Conservation (phyloP, 2,113 vertebrate genomes). For the Gasterosteus nipponicus region DNA sequence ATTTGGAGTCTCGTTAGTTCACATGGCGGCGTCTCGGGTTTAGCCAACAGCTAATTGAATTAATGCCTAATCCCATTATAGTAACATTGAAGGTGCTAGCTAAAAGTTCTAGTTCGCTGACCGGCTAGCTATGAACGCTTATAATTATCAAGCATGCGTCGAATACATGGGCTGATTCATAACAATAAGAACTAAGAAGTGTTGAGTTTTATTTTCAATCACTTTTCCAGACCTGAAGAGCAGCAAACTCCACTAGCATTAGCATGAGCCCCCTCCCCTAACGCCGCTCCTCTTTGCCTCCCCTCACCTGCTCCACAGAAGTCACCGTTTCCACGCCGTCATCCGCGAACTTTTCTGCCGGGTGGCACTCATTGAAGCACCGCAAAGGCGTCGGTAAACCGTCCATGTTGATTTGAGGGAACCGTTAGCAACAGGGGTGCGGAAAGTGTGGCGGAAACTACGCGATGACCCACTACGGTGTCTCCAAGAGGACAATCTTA, state of each 20-base stretch:
- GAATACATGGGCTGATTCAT: neutral
- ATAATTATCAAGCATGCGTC: neutral
- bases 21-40: neutral
- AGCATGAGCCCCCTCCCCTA: conserved; percentile 24
- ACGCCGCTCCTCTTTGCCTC: conserved; percentile 41
- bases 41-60: conserved; percentile 17
- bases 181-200: no score
- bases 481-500: conserved; percentile 40
- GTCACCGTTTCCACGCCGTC: conserved; percentile 80
- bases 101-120: conserved; percentile 7
- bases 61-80: conserved; percentile 59
- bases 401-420: conserved; percentile 64
- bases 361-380: conserved; percentile 74
- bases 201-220: neutral
- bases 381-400: conserved; percentile 60
- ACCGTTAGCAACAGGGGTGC: no score
- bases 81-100: conserved; percentile 24
- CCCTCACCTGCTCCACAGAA: conserved; percentile 82
- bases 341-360: conserved; percentile 73
- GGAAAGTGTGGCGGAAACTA: conserved; percentile 37
- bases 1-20: neutral
- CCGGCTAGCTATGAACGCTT: neutral
- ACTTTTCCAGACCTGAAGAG: neutral
- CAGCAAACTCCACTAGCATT: neutral
- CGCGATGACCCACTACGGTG: conserved; percentile 50